Percentiles rank a stretch among this genome's conserved stretches.
phyloP scores from a whole-genome alignment of 2,888 invertebrate species.

The Thymelicus acteon region DNA sequence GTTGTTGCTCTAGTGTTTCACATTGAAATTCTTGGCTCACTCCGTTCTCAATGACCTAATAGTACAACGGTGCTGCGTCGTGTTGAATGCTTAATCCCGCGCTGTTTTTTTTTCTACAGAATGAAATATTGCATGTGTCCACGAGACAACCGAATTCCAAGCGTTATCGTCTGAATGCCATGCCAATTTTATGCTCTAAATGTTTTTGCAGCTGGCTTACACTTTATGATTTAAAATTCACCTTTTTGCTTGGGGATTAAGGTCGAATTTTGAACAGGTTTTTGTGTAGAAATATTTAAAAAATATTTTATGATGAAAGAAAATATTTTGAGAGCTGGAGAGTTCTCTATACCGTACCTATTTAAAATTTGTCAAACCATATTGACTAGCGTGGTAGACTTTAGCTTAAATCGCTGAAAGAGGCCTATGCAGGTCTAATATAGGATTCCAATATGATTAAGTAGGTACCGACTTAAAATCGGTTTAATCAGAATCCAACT shows the following conservation, averaged over 20 bases:
- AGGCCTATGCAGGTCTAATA: no score
- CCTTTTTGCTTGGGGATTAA: not conserved
- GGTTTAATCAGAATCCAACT: no score
- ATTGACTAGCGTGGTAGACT: no score
- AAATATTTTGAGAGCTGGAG: no score
- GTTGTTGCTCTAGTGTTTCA: constrained; percentile 33
- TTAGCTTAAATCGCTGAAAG: no score
- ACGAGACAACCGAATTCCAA: constrained; percentile 5
- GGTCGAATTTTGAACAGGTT: not conserved
- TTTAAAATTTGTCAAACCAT: no score
- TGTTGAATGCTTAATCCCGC: constrained; percentile 28
- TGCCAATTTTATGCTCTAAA: constrained; percentile 4
- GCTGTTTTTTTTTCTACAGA: not conserved
- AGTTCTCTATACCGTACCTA: no score
- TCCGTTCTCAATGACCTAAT: constrained; percentile 33
- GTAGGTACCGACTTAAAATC: no score
- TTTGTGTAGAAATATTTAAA: not conserved
- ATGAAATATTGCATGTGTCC: constrained; percentile 6
- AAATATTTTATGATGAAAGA: no score
- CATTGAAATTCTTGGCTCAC: constrained; percentile 36
- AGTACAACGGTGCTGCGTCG: constrained; percentile 22
- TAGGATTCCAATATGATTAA: no score
- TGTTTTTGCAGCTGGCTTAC: not conserved
- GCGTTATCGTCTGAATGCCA: not conserved
- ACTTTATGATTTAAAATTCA: not conserved